Conservation (phyloP, 1,140 invertebrate species). For the Stenopsyche tienmushanensis region DNA sequence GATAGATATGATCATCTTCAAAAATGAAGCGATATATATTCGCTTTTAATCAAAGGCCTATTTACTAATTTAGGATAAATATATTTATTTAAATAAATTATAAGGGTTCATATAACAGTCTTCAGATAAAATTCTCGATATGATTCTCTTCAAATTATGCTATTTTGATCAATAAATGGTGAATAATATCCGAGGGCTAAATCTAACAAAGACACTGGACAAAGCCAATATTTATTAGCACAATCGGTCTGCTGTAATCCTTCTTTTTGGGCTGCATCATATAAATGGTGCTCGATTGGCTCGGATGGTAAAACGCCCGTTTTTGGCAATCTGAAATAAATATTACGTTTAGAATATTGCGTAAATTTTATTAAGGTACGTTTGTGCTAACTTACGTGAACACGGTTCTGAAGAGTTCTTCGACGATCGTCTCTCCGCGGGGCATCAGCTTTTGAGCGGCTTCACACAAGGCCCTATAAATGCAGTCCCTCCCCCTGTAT, state of each 20-base stretch:
- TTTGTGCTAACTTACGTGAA: conserved; percentile 62
- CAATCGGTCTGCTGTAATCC: conserved; percentile 58
- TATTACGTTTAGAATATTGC: conserved; percentile 7
- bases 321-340: conserved; percentile 61
- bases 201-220: conserved; percentile 72
- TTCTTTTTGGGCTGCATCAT: conserved; percentile 64
- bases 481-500: conserved; percentile 64
- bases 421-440: conserved; percentile 63
- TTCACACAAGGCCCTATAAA: conserved; percentile 69
- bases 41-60: no score
- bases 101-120: no score
- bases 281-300: conserved; percentile 65
- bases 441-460: conserved; percentile 64
- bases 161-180: conserved; percentile 38
- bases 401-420: conserved; percentile 69
- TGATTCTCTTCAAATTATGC: conserved; percentile 16
- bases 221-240: conserved; percentile 58
- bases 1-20: no score
- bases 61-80: no score
- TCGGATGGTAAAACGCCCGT: conserved; percentile 62
- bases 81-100: no score
- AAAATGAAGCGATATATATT: no score
- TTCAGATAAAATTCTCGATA: no score
- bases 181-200: conserved; percentile 71
- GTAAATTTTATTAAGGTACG: neutral